Percentiles rank a stretch among this genome's conserved stretches.
Evolutionary conservation across 2,797 vertebrate genomes (phyloP).

Genomic region (Chiloscyllium punctatum): DNA sequence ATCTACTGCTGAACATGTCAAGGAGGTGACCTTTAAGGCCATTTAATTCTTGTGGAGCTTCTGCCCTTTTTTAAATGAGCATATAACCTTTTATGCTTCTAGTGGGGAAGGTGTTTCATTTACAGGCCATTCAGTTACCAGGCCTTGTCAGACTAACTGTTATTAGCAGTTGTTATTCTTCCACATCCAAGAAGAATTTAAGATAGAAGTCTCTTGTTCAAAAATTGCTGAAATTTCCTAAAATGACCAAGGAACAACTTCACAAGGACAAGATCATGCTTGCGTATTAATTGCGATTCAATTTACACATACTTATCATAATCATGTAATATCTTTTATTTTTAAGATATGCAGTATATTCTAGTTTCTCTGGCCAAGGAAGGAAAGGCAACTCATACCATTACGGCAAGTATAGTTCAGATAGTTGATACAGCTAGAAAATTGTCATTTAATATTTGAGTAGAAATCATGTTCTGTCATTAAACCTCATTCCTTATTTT

Average conservation of each 20-base stretch:
- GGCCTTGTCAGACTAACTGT: neutral
- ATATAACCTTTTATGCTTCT: neutral
- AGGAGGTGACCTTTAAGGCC: conserved; percentile 1
- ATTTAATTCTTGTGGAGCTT: conserved; percentile 10
- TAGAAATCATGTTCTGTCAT: neutral
- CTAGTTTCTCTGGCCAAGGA: neutral
- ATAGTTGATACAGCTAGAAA: neutral
- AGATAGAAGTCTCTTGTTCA: neutral
- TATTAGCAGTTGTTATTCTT: conserved; percentile 6
- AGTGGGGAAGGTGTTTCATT: conserved; percentile 27
- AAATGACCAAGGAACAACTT: neutral
- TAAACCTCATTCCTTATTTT: neutral
- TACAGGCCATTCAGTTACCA: neutral
- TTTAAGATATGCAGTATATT: neutral
- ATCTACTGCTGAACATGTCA: neutral
- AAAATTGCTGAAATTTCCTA: conserved; percentile 20
- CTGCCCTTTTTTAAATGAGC: conserved; percentile 27
- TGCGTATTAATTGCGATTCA: neutral
- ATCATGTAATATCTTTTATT: neutral
- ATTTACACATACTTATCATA: neutral
- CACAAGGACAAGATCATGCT: neutral
- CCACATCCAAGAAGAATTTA: neutral
- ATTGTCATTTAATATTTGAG: neutral
- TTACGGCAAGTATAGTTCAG: neutral
- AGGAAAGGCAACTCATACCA: too few species aligned